A percentile compares a stretch with the other conserved stretches of the same genome.
phyloP scores from a whole-genome alignment of 2,797 vertebrate species.

The Benthosema pterotum region DNA sequence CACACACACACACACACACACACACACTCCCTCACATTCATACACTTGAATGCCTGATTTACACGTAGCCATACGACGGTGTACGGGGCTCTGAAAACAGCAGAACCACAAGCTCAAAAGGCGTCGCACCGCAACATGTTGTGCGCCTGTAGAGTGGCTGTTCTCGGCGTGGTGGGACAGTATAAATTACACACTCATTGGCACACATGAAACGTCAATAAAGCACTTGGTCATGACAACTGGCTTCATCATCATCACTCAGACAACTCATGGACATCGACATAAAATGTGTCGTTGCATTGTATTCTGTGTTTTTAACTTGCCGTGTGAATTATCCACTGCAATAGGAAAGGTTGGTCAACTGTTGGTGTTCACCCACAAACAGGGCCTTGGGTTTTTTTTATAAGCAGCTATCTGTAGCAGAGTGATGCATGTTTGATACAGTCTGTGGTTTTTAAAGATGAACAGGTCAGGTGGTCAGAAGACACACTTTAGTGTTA shows the following conservation, averaged over 20 bases:
- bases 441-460: constrained; percentile 29
- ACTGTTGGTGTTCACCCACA: constrained; percentile 33
- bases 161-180: too few species aligned
- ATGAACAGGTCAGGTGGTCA: constrained; percentile 27
- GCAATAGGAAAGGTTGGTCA: constrained; percentile 13
- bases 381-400: constrained; percentile 21
- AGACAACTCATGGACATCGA: constrained; percentile 31
- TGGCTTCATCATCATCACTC: constrained; percentile 51
- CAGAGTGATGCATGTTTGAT: constrained; percentile 34
- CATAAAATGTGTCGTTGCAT: constrained; percentile 33
- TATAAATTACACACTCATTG: constrained; percentile 34
- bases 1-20: constrained; percentile 27
- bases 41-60: constrained; percentile 22
- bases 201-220: constrained; percentile 51
- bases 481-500: constrained; percentile 9
- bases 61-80: too few species aligned
- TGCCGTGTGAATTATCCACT: constrained; percentile 14
- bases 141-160: too few species aligned
- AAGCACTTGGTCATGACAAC: constrained; percentile 60
- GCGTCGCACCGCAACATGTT: too few species aligned
- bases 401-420: constrained; percentile 16
- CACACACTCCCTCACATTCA: constrained; percentile 26
- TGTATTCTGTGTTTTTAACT: constrained; percentile 15
- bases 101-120: too few species aligned
- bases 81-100: too few species aligned